Conservation (phyloP, 2,113 vertebrate species). For the Pontoporia blainvillei region DNA sequence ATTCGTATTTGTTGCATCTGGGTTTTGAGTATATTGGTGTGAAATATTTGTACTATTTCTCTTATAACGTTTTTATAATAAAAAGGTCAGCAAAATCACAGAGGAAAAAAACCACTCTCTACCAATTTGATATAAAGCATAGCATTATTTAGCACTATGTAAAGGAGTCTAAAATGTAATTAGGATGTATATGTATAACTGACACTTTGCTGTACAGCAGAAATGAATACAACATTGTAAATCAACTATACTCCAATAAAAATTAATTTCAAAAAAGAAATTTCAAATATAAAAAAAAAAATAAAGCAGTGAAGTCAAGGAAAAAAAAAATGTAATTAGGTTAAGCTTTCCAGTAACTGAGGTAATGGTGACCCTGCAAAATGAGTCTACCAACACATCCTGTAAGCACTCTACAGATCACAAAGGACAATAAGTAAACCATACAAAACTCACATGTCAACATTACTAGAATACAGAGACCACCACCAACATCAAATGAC, state of each 20-base stretch:
- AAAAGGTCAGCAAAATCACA: conserved; percentile 23
- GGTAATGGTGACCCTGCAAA: neutral
- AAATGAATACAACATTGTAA: no score
- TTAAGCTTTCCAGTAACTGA: neutral
- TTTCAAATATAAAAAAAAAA: no score
- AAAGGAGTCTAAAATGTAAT: neutral
- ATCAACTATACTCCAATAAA: no score
- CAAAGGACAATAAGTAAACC: neutral
- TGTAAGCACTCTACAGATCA: neutral
- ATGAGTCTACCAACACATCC: neutral
- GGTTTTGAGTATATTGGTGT: neutral
- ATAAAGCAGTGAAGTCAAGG: no score
- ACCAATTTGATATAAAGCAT: neutral
- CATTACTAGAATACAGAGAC: neutral
- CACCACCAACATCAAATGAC: neutral
- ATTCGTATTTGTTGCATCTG: neutral
- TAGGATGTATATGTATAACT: no score
- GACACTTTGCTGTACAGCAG: no score
- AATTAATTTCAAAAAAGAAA: no score
- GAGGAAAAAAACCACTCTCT: neutral
- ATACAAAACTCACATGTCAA: neutral
- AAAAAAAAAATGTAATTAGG: neutral
- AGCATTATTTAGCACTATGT: neutral
- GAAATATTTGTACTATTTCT: neutral
- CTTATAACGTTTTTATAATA: neutral